phyloP scores from a whole-genome alignment of 2,888 invertebrate species.

The Patella pellucida region DNA sequence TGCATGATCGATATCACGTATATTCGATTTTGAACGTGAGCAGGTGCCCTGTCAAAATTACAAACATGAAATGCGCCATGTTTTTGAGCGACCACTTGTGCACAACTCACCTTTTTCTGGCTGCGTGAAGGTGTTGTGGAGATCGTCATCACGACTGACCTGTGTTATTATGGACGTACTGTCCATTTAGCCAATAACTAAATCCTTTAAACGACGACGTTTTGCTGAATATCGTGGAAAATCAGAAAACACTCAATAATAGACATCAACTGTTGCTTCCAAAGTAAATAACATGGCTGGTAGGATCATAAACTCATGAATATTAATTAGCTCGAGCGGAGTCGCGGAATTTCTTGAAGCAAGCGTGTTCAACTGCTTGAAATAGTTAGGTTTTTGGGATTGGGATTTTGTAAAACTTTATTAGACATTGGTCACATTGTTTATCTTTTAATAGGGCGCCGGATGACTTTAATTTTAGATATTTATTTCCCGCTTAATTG shows the following conservation, averaged over 20 bases:
- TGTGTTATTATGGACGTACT: slow-evolving; percentile 99
- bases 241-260: slow-evolving; percentile 33
- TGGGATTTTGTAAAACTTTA: too few species aligned
- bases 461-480: too few species aligned
- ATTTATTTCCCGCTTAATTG: too few species aligned
- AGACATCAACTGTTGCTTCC: slow-evolving; percentile 38
- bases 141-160: slow-evolving; percentile 97
- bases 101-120: slow-evolving; percentile 85
- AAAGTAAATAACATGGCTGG: slow-evolving; percentile 49
- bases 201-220: slow-evolving; percentile 45
- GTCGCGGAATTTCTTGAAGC: too few species aligned
- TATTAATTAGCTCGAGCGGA: slow-evolving; percentile 49
- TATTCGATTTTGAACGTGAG: slow-evolving; percentile 25
- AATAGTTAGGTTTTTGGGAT: too few species aligned
- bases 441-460: too few species aligned
- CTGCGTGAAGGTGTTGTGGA: slow-evolving; percentile 89
- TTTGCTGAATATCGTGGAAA: slow-evolving; percentile 33
- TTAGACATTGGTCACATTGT: too few species aligned
- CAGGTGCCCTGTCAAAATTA: slow-evolving; percentile 21
- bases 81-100: slow-evolving; percentile 49
- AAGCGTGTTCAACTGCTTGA: too few species aligned
- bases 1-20: too few species aligned
- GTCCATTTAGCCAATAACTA: slow-evolving; percentile 77
- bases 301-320: slow-evolving; percentile 52
- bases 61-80: slow-evolving; percentile 41